phyloP scores from a whole-genome alignment of 2,113 vertebrate species.

The Sardina pilchardus region DNA sequence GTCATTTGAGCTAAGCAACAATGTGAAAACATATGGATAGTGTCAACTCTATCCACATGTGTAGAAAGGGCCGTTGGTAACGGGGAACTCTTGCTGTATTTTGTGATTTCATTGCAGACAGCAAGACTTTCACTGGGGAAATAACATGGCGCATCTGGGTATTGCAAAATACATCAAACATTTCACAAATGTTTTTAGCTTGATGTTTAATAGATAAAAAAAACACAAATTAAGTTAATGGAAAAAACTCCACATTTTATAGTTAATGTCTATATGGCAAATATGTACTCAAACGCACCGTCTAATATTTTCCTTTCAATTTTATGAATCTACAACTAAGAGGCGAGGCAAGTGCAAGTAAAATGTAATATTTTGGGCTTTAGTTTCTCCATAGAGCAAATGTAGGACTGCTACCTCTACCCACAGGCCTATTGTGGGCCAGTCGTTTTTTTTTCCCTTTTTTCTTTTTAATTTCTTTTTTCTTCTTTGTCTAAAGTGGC shows the following conservation, averaged over 20 bases:
- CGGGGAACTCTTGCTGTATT: neutral
- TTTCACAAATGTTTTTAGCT: neutral
- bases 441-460: conserved; percentile 37
- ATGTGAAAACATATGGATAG: conserved; percentile 87
- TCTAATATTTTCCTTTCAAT: neutral
- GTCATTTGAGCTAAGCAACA: conserved; percentile 78
- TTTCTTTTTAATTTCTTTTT: conserved; percentile 51
- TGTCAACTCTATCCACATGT: conserved; percentile 75
- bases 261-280: neutral
- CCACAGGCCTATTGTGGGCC: neutral
- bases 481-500: conserved; percentile 61
- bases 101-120: neutral
- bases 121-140: neutral
- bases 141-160: neutral
- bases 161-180: neutral
- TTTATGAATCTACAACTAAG: neutral
- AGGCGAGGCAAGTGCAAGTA: neutral
- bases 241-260: neutral
- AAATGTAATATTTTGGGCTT: neutral
- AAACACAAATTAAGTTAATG: too few species aligned
- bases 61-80: conserved; percentile 35
- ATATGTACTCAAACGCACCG: neutral
- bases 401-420: neutral
- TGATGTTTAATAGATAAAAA: too few species aligned
- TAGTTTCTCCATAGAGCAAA: neutral